Conservation (phyloP, 2,113 vertebrate genomes). For the Notothenia coriiceps region DNA sequence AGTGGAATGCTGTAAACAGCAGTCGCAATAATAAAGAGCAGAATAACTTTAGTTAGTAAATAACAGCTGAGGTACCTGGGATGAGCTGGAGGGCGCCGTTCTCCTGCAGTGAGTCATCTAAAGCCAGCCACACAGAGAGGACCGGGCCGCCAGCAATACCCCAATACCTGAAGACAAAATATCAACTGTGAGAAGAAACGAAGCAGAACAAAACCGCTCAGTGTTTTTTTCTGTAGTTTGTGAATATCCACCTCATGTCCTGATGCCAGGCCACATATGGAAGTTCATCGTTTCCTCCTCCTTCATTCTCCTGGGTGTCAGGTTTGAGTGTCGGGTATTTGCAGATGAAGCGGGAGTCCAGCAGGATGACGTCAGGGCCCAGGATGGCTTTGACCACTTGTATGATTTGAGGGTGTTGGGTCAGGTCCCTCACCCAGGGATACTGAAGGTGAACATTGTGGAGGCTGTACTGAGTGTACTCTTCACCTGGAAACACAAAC, state of each 20-base stretch:
- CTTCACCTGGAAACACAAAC: conserved; percentile 69
- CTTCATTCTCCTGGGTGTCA: conserved; percentile 19
- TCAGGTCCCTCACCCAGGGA: conserved; percentile 82
- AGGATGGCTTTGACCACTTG: conserved; percentile 73
- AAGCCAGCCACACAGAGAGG: conserved; percentile 86
- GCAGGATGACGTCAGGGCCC: conserved; percentile 83
- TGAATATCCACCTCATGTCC: conserved; percentile 81
- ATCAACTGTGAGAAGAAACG: neutral
- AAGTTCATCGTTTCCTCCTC: conserved; percentile 28
- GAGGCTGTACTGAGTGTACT: conserved; percentile 85
- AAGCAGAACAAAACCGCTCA: neutral
- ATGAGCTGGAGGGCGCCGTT: conserved; percentile 86
- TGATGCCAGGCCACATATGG: conserved; percentile 88
- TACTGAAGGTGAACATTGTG: conserved; percentile 85
- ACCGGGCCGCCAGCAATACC: conserved; percentile 85
- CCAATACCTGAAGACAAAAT: conserved; percentile 82
- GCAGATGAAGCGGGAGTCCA: conserved; percentile 88
- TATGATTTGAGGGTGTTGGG: conserved; percentile 78
- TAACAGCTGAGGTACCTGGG: conserved; percentile 78
- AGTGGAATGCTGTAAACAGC: too few relatives aligned
- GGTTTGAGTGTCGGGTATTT: conserved; percentile 79
- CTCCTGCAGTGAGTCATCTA: conserved; percentile 84
- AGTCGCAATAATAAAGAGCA: too few relatives aligned
- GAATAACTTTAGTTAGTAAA: too few relatives aligned
- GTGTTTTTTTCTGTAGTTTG: neutral